Evolutionary conservation across 2,888 invertebrate genomes (phyloP).

Genomic region (Caradrina clavipalpis): DNA sequence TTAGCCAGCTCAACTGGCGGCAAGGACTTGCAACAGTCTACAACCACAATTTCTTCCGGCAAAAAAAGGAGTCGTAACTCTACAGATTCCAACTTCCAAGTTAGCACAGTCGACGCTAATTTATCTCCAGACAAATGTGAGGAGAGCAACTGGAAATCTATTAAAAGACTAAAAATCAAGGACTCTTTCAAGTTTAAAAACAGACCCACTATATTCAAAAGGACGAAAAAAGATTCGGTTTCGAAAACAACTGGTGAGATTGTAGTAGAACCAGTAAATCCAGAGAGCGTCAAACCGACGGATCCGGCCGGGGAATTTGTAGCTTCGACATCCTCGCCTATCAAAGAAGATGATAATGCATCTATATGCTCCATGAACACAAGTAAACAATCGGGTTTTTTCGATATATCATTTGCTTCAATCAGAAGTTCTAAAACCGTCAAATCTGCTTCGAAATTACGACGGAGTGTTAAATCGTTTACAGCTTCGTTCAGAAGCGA

Average conservation of each 20-base stretch:
- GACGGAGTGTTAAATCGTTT: conserved; percentile 88
- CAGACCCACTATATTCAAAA: conserved; percentile 87
- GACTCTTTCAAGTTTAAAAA: conserved; percentile 90
- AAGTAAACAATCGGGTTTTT: conserved; percentile 88
- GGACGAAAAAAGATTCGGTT: conserved; percentile 84
- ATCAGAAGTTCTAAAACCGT: conserved; percentile 85
- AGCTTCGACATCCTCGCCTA: conserved; percentile 87
- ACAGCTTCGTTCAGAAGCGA: conserved; percentile 90
- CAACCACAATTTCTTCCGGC: conserved; percentile 87
- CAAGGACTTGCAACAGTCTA: conserved; percentile 85
- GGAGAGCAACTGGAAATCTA: conserved; percentile 89
- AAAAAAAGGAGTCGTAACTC: conserved; percentile 89
- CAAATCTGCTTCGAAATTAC: conserved; percentile 87
- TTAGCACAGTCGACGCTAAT: conserved; percentile 82
- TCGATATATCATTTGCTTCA: conserved; percentile 88
- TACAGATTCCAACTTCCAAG: conserved; percentile 87
- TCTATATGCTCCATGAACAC: conserved; percentile 88
- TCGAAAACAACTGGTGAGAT: conserved; percentile 85
- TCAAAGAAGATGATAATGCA: conserved; percentile 86
- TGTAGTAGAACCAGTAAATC: conserved; percentile 84
- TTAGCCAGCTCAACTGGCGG: conserved; percentile 79
- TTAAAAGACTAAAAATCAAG: conserved; percentile 88
- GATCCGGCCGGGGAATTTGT: conserved; percentile 86
- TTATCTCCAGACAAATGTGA: conserved; percentile 86
- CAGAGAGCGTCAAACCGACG: conserved; percentile 84